phyloP scores from a whole-genome alignment of 2,113 vertebrate species.

The Uria aalge region DNA sequence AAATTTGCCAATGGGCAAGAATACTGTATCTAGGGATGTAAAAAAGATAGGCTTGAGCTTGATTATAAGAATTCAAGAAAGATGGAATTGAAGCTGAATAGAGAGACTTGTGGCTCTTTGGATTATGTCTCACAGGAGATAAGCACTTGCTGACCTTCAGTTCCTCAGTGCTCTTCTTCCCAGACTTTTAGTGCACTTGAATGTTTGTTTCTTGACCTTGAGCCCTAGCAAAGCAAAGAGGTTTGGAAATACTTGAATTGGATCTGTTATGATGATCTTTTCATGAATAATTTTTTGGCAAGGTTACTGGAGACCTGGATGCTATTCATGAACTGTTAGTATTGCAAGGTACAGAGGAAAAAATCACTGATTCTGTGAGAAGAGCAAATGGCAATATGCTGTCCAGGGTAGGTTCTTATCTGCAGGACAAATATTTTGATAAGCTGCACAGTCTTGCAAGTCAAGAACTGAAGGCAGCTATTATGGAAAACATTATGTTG shows the following conservation, averaged over 20 bases:
- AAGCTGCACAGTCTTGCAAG: not conserved
- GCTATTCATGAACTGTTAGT: not conserved
- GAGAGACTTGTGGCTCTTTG: not conserved
- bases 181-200: not conserved
- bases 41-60: constrained; percentile 43
- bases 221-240: not conserved
- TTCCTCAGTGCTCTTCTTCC: not conserved
- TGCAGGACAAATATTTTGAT: not conserved
- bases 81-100: constrained; percentile 28
- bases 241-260: constrained; percentile 45
- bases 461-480: not conserved
- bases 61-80: constrained; percentile 31
- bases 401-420: not conserved
- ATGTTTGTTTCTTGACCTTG: constrained; percentile 49
- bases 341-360: constrained; percentile 14
- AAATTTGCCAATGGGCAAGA: constrained; percentile 57
- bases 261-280: constrained; percentile 12
- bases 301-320: constrained; percentile 21
- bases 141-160: constrained; percentile 38
- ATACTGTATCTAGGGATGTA: constrained; percentile 39
- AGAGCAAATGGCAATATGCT: not conserved
- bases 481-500: not conserved
- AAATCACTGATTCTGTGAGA: not conserved
- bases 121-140: constrained; percentile 11
- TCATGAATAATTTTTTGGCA: constrained; percentile 38